phyloP scores from a whole-genome alignment of 2,113 vertebrate species.

The Blennius ocellaris region DNA sequence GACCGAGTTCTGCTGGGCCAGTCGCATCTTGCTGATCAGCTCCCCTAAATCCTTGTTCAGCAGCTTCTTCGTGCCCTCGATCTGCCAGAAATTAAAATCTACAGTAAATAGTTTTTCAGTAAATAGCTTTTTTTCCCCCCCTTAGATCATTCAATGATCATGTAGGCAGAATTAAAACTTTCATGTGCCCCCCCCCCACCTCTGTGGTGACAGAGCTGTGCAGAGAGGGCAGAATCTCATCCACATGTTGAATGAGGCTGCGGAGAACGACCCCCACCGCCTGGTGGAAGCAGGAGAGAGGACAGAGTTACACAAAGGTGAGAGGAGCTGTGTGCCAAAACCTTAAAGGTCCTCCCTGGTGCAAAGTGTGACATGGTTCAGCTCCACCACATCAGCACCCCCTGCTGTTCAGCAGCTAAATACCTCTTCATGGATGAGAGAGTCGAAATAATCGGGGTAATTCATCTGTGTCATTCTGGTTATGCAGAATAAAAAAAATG shows the following conservation, averaged over 20 bases:
- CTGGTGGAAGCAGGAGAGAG: slow-evolving; percentile 68
- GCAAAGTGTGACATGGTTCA: too few relatives aligned
- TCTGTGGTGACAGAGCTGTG: slow-evolving; percentile 87
- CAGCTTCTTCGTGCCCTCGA: slow-evolving; percentile 93
- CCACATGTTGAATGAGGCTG: slow-evolving; percentile 89
- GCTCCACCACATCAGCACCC: background rate
- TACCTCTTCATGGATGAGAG: background rate
- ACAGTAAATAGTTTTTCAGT: too few relatives aligned
- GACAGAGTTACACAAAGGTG: background rate
- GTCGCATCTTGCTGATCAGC: slow-evolving; percentile 94
- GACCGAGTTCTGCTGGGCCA: slow-evolving; percentile 93
- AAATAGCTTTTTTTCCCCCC: too few relatives aligned
- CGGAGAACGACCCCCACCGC: slow-evolving; percentile 88
- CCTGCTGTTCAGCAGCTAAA: background rate
- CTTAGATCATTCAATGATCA: too few relatives aligned
- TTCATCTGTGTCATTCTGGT: too few relatives aligned
- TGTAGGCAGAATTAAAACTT: too few relatives aligned
- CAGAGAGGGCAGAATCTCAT: slow-evolving; percentile 88
- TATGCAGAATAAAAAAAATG: too few relatives aligned
- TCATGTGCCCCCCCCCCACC: slow-evolving; percentile 71
- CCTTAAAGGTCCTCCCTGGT: too few relatives aligned
- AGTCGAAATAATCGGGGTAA: too few relatives aligned
- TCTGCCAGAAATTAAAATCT: slow-evolving; percentile 45
- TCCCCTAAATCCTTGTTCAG: slow-evolving; percentile 94
- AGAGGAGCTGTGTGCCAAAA: too few relatives aligned